Conservation (phyloP, 2,888 invertebrate genomes). For the Trichopria drosophilae region DNA sequence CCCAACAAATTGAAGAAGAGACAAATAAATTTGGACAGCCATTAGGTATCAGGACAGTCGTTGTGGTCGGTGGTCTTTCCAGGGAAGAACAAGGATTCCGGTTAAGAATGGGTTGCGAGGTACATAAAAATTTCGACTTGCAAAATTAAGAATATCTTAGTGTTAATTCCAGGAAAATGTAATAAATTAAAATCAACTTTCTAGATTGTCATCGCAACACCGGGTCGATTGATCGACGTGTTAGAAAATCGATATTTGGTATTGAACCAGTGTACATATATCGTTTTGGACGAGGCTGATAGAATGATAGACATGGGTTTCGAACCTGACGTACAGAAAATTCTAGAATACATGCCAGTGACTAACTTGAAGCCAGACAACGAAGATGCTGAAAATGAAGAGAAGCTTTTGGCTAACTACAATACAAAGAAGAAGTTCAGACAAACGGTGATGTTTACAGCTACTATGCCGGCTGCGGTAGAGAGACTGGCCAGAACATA, state of each 20-base stretch:
- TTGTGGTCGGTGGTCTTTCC: conserved; percentile 97
- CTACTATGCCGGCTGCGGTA: conserved; percentile 98
- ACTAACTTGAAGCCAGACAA: conserved; percentile 97
- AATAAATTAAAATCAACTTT: conserved; percentile 1
- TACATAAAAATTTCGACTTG: conserved; percentile 41
- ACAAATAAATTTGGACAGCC: conserved; percentile 96
- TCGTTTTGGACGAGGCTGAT: conserved; percentile 95
- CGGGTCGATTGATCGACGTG: conserved; percentile 98
- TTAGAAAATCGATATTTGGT: conserved; percentile 97
- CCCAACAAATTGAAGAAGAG: conserved; percentile 99
- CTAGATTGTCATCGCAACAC: conserved; percentile 97
- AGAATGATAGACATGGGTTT: conserved; percentile 99
- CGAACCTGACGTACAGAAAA: conserved; percentile 96
- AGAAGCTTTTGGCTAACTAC: conserved; percentile 88
- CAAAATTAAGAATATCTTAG: no score
- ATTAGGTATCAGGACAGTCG: conserved; percentile 89
- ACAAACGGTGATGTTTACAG: conserved; percentile 99
- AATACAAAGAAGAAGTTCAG: conserved; percentile 94
- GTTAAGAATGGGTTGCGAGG: conserved; percentile 93
- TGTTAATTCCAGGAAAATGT: neutral
- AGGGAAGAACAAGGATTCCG: conserved; percentile 98
- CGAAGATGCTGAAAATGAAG: conserved; percentile 96
- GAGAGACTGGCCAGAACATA: conserved; percentile 94
- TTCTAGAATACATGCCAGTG: conserved; percentile 96
- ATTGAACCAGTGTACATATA: conserved; percentile 96